Percentiles rank a stretch among this genome's conserved stretches.
Evolutionary conservation across 2,113 vertebrate species (phyloP).

Genomic region (Amphiprion ocellaris): DNA sequence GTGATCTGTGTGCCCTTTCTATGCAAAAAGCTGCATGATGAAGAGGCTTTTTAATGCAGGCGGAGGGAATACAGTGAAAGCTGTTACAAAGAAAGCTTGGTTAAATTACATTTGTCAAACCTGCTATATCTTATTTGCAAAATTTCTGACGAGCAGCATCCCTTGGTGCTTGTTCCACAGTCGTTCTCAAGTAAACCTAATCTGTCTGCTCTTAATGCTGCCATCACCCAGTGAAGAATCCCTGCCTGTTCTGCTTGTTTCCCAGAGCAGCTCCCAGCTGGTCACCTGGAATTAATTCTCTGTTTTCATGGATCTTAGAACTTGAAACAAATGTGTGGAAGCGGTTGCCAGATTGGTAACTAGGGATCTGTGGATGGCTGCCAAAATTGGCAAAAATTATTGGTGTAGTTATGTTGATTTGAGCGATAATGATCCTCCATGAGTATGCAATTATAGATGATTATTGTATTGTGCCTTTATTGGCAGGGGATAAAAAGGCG

Average conservation of each 20-base stretch:
- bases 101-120: constrained; percentile 14
- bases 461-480: not conserved
- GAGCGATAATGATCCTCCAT: not conserved
- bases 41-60: not conserved
- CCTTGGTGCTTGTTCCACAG: not conserved
- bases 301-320: constrained; percentile 15
- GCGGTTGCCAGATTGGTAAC: constrained; percentile 30
- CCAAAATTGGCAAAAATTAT: constrained; percentile 13
- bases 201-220: not conserved
- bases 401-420: constrained; percentile 7
- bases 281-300: constrained; percentile 44
- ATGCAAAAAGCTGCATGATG: not conserved
- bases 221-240: not conserved
- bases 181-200: not conserved
- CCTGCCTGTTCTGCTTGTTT: not conserved
- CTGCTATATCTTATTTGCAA: not conserved
- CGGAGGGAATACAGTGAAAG: not conserved
- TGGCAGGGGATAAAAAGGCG: not conserved
- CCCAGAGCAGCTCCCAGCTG: constrained; percentile 16
- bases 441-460: not conserved
- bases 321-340: constrained; percentile 34
- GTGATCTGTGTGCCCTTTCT: not conserved
- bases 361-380: constrained; percentile 12
- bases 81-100: not conserved
- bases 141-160: not conserved